phyloP scores from a whole-genome alignment of 2,797 vertebrate genomes.

The Eulemur rubriventer region DNA sequence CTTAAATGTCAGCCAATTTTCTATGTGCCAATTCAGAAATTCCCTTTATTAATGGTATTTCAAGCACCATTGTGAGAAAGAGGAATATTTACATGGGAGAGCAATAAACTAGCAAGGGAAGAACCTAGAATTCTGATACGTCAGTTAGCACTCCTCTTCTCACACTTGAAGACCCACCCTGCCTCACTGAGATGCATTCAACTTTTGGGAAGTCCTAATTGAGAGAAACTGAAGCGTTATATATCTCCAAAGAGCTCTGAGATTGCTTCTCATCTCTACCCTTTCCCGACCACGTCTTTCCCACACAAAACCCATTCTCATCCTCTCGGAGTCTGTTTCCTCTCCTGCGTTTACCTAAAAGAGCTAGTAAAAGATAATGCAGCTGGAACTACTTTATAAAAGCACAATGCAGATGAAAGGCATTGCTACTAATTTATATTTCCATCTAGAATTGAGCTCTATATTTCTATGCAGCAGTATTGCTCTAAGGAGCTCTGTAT shows the following conservation, averaged over 20 bases:
- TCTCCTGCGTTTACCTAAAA: not conserved
- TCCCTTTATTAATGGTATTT: not conserved
- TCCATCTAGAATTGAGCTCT: not conserved
- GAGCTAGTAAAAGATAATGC: not conserved
- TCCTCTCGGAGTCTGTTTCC: not conserved
- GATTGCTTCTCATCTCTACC: not conserved
- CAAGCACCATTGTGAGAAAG: not conserved
- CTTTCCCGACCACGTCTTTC: not conserved
- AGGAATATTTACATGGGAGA: not conserved
- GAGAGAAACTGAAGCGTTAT: not conserved
- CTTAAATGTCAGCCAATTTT: not conserved
- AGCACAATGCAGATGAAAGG: not conserved
- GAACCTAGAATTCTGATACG: not conserved
- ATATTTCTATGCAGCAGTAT: not conserved
- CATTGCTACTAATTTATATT: constrained; percentile 10
- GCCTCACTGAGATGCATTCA: not conserved
- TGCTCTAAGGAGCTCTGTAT: not conserved
- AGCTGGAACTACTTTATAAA: not conserved
- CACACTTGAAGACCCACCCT: no score
- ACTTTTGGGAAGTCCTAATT: accelerated
- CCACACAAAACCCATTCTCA: not conserved
- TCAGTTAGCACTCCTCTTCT: not conserved
- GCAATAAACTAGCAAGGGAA: not conserved
- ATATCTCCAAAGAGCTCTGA: not conserved
- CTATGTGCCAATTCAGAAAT: not conserved